Evolutionary conservation across 35 echinoderm and acorn worm genomes (phyloP).

Genomic region (Holothuria glaberrima): DNA sequence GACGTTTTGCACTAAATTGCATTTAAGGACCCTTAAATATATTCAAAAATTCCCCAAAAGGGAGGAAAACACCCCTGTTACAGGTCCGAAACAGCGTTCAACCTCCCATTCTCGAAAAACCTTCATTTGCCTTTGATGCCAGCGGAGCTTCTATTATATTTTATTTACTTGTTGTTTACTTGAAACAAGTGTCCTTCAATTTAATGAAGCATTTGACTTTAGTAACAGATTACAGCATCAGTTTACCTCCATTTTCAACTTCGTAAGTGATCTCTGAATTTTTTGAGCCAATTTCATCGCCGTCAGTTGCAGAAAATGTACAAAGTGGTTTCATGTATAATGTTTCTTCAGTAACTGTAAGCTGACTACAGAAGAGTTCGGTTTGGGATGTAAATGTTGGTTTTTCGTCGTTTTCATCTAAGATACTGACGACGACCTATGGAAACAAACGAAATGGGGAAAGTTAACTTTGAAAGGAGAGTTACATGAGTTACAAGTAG

Average conservation of each 20-base stretch:
- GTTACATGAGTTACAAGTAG: too few species aligned
- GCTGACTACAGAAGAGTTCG: neutral
- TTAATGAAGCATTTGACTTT: too few species aligned
- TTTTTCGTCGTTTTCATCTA: constrained; percentile 3
- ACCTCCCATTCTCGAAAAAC: too few species aligned
- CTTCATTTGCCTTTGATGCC: too few species aligned
- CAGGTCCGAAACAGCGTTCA: too few species aligned
- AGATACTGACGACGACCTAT: neutral
- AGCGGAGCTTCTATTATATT: too few species aligned
- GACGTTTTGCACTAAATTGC: too few species aligned
- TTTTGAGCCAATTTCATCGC: neutral
- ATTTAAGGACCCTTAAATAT: too few species aligned
- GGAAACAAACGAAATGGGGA: neutral
- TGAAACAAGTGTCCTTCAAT: too few species aligned
- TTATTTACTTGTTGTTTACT: too few species aligned
- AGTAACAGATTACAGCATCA: neutral
- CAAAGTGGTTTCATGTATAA: neutral
- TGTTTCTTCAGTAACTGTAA: neutral
- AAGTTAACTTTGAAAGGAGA: neutral
- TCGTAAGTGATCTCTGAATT: neutral
- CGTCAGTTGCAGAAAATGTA: constrained; percentile 8
- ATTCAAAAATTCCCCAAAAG: too few species aligned
- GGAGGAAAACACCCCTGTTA: too few species aligned
- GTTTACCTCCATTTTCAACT: neutral
- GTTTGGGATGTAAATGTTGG: neutral